A percentile compares a stretch with the other conserved stretches of the same genome.
phyloP scores from a whole-genome alignment of 2,888 invertebrate species.

The Hypercompe scribonia region DNA sequence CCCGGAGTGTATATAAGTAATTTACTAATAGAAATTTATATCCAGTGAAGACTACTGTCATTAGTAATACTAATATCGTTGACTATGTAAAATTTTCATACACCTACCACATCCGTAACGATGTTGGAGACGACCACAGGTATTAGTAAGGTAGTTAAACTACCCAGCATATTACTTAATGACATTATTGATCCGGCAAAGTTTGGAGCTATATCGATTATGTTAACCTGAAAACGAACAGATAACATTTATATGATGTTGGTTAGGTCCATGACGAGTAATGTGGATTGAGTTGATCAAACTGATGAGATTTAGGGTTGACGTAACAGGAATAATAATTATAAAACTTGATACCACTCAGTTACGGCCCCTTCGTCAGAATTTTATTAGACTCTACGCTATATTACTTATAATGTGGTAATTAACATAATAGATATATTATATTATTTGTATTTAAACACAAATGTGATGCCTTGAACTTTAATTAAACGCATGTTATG shows the following conservation, averaged over 20 bases:
- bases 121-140: slow-evolving; percentile 89
- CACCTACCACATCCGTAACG: slow-evolving; percentile 88
- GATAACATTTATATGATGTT: not conserved
- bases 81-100: not conserved
- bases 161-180: slow-evolving; percentile 90
- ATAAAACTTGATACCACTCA: too few species aligned
- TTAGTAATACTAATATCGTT: not conserved
- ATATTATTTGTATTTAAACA: too few species aligned
- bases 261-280: too few species aligned
- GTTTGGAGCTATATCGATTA: slow-evolving; percentile 93
- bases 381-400: too few species aligned
- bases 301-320: not conserved
- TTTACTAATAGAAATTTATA: not conserved
- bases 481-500: too few species aligned
- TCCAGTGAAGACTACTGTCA: not conserved
- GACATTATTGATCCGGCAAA: slow-evolving; percentile 93
- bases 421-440: too few species aligned
- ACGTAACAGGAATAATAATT: too few species aligned
- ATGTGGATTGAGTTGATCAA: not conserved
- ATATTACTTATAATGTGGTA: too few species aligned
- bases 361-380: too few species aligned
- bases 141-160: slow-evolving; percentile 87
- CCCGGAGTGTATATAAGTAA: too few species aligned
- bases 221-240: slow-evolving; percentile 86
- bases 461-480: too few species aligned